A percentile compares a stretch with the other conserved stretches of the same genome.
Evolutionary conservation across 1,140 invertebrate genomes (phyloP).

Genomic region (Drosophila ironensis): DNA sequence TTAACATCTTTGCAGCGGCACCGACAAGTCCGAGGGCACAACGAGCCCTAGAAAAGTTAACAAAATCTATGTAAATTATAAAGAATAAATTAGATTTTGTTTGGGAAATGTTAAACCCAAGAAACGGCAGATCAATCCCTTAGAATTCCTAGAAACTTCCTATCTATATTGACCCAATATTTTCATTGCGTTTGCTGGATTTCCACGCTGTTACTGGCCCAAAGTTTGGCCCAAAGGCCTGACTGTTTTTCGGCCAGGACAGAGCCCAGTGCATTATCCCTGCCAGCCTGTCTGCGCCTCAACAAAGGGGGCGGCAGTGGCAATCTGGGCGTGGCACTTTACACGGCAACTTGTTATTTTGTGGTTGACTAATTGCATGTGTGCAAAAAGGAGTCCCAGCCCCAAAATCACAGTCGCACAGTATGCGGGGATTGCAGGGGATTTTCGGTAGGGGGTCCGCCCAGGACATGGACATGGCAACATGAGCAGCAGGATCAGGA

Average conservation of each 20-base stretch:
- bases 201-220: too few species aligned
- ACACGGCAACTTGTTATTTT: conserved; percentile 75
- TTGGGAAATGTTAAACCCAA: too few species aligned
- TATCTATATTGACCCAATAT: too few species aligned
- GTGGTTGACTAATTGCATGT: conserved; percentile 74
- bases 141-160: too few species aligned
- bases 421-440: background rate
- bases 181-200: too few species aligned
- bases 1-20: conserved; percentile 47
- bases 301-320: background rate
- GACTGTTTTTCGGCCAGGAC: too few species aligned
- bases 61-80: too few species aligned
- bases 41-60: too few species aligned
- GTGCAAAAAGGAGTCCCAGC: conserved; percentile 33
- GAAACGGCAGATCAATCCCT: too few species aligned
- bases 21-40: too few species aligned
- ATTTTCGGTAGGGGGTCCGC: background rate
- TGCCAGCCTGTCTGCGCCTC: background rate
- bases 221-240: too few species aligned
- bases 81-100: too few species aligned
- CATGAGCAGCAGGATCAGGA: conserved; percentile 43
- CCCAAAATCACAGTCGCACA: conserved; percentile 23
- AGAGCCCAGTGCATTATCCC: background rate
- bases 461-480: conserved; percentile 22
- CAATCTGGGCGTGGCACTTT: conserved; percentile 61